Evolutionary conservation across 2,888 invertebrate genomes (phyloP).

Genomic region (Epinotia ramella): DNA sequence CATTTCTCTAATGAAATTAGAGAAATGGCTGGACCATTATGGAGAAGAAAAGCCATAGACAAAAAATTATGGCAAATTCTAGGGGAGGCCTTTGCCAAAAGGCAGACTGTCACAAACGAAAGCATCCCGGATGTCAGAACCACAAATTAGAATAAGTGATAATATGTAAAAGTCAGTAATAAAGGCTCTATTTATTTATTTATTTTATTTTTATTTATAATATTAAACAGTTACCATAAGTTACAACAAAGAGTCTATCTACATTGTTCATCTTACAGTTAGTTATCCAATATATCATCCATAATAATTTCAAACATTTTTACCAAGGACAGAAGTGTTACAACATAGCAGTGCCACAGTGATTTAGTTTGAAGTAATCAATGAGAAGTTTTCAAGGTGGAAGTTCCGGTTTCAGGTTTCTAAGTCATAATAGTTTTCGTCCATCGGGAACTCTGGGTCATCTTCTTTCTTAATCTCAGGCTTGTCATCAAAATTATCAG

Average conservation of each 20-base stretch:
- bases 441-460: constrained; percentile 68
- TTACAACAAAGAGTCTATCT: constrained; percentile 33
- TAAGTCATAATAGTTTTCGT: constrained; percentile 76
- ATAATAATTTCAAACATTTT: constrained; percentile 5
- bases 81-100: too few species aligned
- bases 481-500: constrained; percentile 79
- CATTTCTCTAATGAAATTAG: too few species aligned
- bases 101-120: too few species aligned
- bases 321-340: constrained; percentile 35
- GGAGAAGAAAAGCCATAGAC: too few species aligned
- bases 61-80: too few species aligned
- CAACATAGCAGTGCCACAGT: constrained; percentile 29
- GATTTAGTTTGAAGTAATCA: constrained; percentile 41
- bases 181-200: too few species aligned
- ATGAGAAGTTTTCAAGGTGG: constrained; percentile 49
- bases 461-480: constrained; percentile 75
- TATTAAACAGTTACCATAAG: constrained; percentile 35
- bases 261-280: constrained; percentile 33
- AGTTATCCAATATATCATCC: background rate
- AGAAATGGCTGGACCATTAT: too few species aligned
- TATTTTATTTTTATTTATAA: too few species aligned
- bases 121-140: too few species aligned
- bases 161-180: too few species aligned
- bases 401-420: constrained; percentile 67
- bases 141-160: too few species aligned